Evolutionary conservation across 2,888 invertebrate species (phyloP).

Genomic region (Melipona bicolor): DNA sequence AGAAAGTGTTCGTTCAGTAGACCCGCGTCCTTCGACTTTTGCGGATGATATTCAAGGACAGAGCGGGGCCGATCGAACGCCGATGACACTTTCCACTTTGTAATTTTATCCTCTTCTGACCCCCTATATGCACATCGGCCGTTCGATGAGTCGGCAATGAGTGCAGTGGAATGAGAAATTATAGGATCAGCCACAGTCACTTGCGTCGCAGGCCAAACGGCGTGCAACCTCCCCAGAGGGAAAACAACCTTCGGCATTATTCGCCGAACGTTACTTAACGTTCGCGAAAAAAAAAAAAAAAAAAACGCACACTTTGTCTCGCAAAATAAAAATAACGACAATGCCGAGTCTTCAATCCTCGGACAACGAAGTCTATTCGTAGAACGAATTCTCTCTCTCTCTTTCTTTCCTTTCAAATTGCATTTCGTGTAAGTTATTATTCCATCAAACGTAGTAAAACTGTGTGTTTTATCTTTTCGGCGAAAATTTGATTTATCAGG

Average conservation of each 20-base stretch:
- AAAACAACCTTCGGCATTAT: slow-evolving; percentile 66
- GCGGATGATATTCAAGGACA: slow-evolving; percentile 70
- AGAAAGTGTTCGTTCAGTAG: slow-evolving; percentile 51
- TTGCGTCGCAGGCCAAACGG: slow-evolving; percentile 40
- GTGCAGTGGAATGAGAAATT: slow-evolving; percentile 72
- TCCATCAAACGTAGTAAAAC: too few species aligned
- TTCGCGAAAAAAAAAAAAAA: too few species aligned
- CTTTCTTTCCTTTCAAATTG: too few species aligned
- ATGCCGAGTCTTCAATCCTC: too few species aligned
- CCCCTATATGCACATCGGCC: slow-evolving; percentile 68
- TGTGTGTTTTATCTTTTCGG: too few species aligned
- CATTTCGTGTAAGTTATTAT: too few species aligned
- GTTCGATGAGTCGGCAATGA: slow-evolving; percentile 60
- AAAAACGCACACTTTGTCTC: too few species aligned
- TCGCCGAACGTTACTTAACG: slow-evolving; percentile 23
- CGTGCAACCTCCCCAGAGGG: slow-evolving; percentile 47
- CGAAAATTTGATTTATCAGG: too few species aligned
- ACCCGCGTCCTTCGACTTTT: slow-evolving; percentile 65
- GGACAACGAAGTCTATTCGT: too few species aligned
- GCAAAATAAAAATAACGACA: too few species aligned
- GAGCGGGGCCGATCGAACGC: slow-evolving; percentile 67
- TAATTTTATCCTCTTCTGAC: slow-evolving; percentile 71
- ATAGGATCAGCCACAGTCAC: slow-evolving; percentile 57
- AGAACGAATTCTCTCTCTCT: too few species aligned
- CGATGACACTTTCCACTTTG: slow-evolving; percentile 71